phyloP scores from a whole-genome alignment of 1,140 invertebrate genomes.

The Leptinotarsa texana region DNA sequence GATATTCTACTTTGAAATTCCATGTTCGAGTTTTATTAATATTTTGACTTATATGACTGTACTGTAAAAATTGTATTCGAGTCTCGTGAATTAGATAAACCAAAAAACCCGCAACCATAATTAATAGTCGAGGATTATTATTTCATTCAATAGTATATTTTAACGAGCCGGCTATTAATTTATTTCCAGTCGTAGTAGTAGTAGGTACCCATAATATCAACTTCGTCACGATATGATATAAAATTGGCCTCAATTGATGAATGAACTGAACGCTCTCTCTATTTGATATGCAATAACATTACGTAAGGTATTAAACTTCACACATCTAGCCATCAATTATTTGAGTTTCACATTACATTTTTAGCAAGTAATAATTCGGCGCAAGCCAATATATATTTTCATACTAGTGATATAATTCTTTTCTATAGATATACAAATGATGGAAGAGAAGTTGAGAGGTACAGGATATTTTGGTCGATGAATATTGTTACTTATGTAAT shows the following conservation, averaged over 20 bases:
- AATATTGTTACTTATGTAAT: no score
- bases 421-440: no score
- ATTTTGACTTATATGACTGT: no score
- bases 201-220: not conserved
- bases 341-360: conserved; percentile 3
- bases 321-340: conserved; percentile 1
- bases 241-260: conserved; percentile 3
- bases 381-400: not conserved
- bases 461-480: no score
- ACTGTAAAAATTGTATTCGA: no score
- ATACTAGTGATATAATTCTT: not conserved
- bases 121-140: no score
- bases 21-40: no score
- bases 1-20: no score
- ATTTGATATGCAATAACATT: conserved; percentile 6
- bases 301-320: conserved; percentile 8
- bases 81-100: no score
- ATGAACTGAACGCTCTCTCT: not conserved
- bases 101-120: no score
- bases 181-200: not conserved
- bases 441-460: no score
- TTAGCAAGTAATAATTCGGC: conserved; percentile 3
- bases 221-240: not conserved
- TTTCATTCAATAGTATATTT: no score
- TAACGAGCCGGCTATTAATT: not conserved